Evolutionary conservation across 2,888 invertebrate genomes (phyloP).

Genomic region (Petrolisthes manimaculis): DNA sequence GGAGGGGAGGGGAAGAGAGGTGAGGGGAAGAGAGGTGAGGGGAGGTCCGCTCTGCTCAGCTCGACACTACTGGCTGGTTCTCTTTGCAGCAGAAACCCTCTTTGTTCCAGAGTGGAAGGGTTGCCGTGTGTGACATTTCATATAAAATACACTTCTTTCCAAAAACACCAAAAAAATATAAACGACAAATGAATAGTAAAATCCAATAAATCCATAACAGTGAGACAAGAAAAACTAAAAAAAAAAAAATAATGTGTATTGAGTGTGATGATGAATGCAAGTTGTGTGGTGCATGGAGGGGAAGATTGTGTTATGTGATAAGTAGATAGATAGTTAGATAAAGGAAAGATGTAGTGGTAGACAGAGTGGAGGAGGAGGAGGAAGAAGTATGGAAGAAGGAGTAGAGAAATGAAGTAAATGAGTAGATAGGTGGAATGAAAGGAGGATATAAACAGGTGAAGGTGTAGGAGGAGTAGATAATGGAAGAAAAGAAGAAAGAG

Average conservation of each 20-base stretch:
- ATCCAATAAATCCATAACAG: constrained; percentile 60
- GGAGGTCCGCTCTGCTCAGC: background rate
- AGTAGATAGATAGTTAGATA: constrained; percentile 13
- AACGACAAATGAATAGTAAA: constrained; percentile 47
- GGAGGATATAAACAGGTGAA: background rate
- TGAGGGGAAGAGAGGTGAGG: no score
- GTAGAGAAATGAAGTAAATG: background rate
- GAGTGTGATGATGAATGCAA: constrained; percentile 10
- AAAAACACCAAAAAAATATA: constrained; percentile 53
- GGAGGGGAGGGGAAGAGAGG: no score
- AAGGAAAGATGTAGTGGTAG: background rate
- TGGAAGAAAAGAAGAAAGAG: background rate
- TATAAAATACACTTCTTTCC: constrained; percentile 45
- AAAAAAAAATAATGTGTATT: constrained; percentile 37
- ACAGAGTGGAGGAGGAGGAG: background rate
- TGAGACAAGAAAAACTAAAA: constrained; percentile 56
- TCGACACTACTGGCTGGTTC: constrained; percentile 3
- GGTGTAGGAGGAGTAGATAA: background rate
- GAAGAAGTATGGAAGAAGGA: background rate
- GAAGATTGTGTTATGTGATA: background rate
- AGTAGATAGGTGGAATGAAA: background rate
- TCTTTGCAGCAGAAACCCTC: constrained; percentile 32
- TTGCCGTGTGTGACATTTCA: constrained; percentile 50
- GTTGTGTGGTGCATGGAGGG: background rate
- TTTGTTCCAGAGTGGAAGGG: constrained; percentile 50